Conservation (phyloP, 2,113 vertebrate genomes). For the Otocyon megalotis region DNA sequence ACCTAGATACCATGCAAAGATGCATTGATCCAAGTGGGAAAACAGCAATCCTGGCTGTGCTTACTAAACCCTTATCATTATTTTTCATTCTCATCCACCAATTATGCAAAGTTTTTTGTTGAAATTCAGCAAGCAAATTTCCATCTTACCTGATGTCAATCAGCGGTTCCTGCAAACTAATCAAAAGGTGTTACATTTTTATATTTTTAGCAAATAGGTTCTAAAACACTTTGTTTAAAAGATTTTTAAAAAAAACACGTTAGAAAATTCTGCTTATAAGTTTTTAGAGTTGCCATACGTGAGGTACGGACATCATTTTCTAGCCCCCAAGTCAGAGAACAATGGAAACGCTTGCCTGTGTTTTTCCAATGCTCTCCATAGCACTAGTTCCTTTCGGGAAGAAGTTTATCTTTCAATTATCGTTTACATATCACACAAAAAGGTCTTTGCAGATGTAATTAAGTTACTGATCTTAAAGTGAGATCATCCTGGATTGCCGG, state of each 20-base stretch:
- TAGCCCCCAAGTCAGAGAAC: slow-evolving; percentile 41
- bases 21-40: slow-evolving; percentile 34
- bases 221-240: slow-evolving; percentile 64
- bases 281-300: slow-evolving; percentile 51
- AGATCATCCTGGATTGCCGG: not conserved
- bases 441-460: not conserved
- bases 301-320: not conserved
- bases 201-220: slow-evolving; percentile 77
- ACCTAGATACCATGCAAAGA: slow-evolving; percentile 26
- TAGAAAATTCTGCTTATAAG: slow-evolving; percentile 60
- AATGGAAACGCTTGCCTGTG: slow-evolving; percentile 39
- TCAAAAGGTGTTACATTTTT: slow-evolving; percentile 80
- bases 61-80: slow-evolving; percentile 55
- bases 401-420: slow-evolving; percentile 36
- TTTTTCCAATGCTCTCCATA: slow-evolving; percentile 62
- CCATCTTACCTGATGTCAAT: slow-evolving; percentile 75
- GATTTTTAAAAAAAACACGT: slow-evolving; percentile 21
- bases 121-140: slow-evolving; percentile 79
- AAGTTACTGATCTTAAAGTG: not conserved
- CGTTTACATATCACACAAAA: slow-evolving; percentile 41
- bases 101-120: slow-evolving; percentile 80
- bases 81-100: slow-evolving; percentile 70
- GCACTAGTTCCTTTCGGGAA: slow-evolving; percentile 21
- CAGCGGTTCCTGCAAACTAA: slow-evolving; percentile 77
- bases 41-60: slow-evolving; percentile 20